Percentiles rank a stretch among this genome's conserved stretches.
phyloP scores from a whole-genome alignment of 1,140 invertebrate genomes.

The Musca vetustissima region DNA sequence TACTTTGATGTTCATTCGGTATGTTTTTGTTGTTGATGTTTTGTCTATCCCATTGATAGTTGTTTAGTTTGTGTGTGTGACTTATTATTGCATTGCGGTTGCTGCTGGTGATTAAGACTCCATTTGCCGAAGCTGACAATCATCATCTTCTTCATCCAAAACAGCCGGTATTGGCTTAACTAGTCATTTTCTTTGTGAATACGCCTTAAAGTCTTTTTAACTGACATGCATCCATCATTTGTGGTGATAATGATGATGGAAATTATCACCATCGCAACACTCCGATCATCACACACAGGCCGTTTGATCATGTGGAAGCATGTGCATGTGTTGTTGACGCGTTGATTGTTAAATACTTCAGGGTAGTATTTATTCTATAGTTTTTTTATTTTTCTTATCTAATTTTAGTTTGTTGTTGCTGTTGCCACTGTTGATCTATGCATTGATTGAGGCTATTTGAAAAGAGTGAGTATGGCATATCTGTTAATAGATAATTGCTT shows the following conservation, averaged over 20 bases:
- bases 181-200: conserved; percentile 2
- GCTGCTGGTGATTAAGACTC: not conserved
- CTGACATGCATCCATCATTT: conserved; percentile 10
- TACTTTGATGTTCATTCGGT: conserved; percentile 11
- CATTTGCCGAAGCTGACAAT: not conserved
- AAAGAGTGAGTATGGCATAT: not conserved
- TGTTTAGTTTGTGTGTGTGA: not conserved
- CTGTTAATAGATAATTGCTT: conserved; percentile 6
- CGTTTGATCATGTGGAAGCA: no score
- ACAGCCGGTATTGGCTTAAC: not conserved
- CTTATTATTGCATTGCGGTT: not conserved
- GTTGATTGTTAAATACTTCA: conserved; percentile 17
- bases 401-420: not conserved
- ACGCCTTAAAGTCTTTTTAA: conserved; percentile 15
- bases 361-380: conserved; percentile 7
- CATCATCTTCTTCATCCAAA: not conserved
- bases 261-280: no score
- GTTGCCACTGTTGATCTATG: not conserved
- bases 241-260: conserved; percentile 4
- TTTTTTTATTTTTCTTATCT: not conserved
- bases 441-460: not conserved
- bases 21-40: no score
- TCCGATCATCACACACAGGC: no score
- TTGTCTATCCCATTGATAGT: not conserved
- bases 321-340: conserved; percentile 9